Base-by-base conservation (phyloP, 2,888 invertebrate genomes). In the Pomacea canaliculata region DNA sequence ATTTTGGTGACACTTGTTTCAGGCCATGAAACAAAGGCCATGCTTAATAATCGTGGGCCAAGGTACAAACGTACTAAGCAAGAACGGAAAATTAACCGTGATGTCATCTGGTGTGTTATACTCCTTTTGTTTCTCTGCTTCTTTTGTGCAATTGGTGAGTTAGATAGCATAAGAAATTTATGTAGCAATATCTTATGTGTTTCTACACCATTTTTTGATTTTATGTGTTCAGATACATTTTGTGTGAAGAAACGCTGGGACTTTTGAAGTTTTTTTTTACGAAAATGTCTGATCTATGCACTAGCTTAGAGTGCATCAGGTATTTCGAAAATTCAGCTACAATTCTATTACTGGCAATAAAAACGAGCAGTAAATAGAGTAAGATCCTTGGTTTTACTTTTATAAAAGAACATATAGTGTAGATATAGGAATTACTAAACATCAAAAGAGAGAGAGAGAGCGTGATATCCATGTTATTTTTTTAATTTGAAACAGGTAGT, bases 1-100 rank as follows among this genome's bases (percentile, higher is more conserved):
- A 37, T 37, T 37, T 37, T 37, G 37, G 37, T 37, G 37, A 37
- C 37, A 1, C 37, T 37, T 37, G 51, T 70, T 75, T 23, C 69
- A 81, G 96, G 98, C 78, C 97, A 97, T 91, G 98, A 99, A 92
- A 98, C 98, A 23, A 99, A 99, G 92, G 96, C 98, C 27, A 96
- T 98, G 96, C 93, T 98, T 80, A 99, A 98, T 92, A 98, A 98
- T 91, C 96, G 97, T 83, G 97, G 97, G 67, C 97, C 97, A 78
- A 93, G 97, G 69, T 96, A 95, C 92, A 98, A 97, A 92, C 94
- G 97, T 85, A 97, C 97, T 75, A 94, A 95, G 81, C 92, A 99
- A 85, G 98, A 99, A 91, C 94, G 94, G 82, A 94, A 95, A 91
- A 97, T 99, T 95, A 99, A 99, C 92, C 94, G 95, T 85, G 97